Evolutionary conservation across 1,140 invertebrate genomes (phyloP).

Genomic region (Conus betulinus): DNA sequence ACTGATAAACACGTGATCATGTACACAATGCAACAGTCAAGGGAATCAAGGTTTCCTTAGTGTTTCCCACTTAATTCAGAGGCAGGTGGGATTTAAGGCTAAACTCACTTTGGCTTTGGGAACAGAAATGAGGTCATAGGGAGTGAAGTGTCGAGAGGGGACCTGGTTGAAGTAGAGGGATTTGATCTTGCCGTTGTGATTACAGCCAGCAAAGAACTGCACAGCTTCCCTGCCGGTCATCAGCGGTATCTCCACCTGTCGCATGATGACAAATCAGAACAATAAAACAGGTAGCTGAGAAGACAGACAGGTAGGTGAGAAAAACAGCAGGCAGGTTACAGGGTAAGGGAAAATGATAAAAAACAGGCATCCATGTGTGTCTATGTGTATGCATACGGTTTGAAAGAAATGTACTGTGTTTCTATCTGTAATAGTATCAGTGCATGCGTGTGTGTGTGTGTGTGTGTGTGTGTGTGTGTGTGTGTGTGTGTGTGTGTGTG

Average conservation of each 20-base stretch:
- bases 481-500: too few relatives aligned
- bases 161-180: constrained; percentile 73
- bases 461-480: too few relatives aligned
- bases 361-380: too few relatives aligned
- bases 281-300: too few relatives aligned
- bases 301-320: too few relatives aligned
- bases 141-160: constrained; percentile 65
- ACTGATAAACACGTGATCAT: background rate
- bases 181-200: constrained; percentile 71
- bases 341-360: too few relatives aligned
- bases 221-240: constrained; percentile 74
- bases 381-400: too few relatives aligned
- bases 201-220: constrained; percentile 69
- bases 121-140: constrained; percentile 72
- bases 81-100: background rate
- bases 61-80: background rate
- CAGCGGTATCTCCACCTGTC: constrained; percentile 27
- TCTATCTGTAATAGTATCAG: too few relatives aligned
- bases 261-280: background rate
- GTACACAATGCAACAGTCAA: background rate
- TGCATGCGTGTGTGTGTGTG: too few relatives aligned
- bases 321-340: too few relatives aligned
- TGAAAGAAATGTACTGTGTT: too few relatives aligned
- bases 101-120: constrained; percentile 67
- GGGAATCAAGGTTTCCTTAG: background rate